phyloP scores from a whole-genome alignment of 2,888 invertebrate species.

The Nemotelus pantherinus region DNA sequence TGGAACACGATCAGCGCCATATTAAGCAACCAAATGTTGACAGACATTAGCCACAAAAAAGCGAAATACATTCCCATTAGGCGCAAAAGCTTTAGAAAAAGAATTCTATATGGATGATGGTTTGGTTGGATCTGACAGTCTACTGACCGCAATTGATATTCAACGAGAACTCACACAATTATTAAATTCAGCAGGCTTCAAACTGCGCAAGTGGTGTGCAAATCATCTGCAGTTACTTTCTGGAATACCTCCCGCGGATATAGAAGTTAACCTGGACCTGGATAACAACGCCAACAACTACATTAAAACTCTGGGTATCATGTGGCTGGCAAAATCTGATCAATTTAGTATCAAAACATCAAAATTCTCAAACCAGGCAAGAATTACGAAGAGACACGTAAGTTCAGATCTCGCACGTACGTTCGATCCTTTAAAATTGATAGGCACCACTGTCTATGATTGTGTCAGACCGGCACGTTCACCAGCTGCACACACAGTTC shows the following conservation, averaged over 20 bases:
- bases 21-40: conserved; percentile 42
- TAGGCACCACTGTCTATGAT: too few relatives aligned
- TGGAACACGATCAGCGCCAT: conserved; percentile 43
- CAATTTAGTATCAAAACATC: neutral
- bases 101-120: conserved; percentile 38
- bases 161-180: conserved; percentile 10
- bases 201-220: too few relatives aligned
- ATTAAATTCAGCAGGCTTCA: neutral
- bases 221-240: neutral
- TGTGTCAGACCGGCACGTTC: too few relatives aligned
- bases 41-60: conserved; percentile 12
- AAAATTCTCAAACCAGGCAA: neutral
- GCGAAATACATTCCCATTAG: neutral
- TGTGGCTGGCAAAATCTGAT: too few relatives aligned
- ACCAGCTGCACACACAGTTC: too few relatives aligned
- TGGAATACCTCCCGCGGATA: neutral
- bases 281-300: neutral
- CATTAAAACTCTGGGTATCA: neutral
- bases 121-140: conserved; percentile 20
- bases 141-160: neutral
- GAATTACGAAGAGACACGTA: neutral
- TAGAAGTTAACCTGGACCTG: conserved; percentile 2
- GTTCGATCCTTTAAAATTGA: neutral
- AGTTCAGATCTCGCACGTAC: neutral
- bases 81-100: neutral